These are phyloP conservation scores for Glyphotaelius pellucidus DNA, from an alignment of 2,888 invertebrate genomes.

Conservation along the genomic window DNA sequence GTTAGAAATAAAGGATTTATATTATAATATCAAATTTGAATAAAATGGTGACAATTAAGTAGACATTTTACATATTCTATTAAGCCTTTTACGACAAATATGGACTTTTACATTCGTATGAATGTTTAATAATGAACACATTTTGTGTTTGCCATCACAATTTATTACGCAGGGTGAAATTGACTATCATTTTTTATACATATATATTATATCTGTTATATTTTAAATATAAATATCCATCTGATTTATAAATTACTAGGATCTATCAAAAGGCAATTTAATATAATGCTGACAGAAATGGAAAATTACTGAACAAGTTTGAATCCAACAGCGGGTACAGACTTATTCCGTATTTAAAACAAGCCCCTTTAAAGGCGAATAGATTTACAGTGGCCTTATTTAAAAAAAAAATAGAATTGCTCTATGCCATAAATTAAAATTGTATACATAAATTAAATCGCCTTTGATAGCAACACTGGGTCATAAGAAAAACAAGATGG, in stretches of 20 bases:
- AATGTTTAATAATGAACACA: constrained; percentile 48
- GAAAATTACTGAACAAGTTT: not conserved
- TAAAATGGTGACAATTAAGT: constrained; percentile 4
- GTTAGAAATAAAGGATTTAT: not conserved
- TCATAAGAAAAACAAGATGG: not conserved
- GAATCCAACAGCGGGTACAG: not conserved
- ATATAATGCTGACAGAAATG: not conserved
- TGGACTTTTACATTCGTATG: constrained; percentile 39
- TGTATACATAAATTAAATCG: not conserved
- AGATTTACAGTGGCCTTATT: not conserved
- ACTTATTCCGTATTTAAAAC: not conserved
- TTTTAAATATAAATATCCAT: not conserved
- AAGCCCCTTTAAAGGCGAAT: not conserved
- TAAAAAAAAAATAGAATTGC: not conserved
- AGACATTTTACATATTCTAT: constrained; percentile 19
- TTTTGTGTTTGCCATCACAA: constrained; percentile 46
- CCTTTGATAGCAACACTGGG: not conserved
- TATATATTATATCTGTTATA: not conserved
- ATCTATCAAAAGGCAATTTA: not conserved
- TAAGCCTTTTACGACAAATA: constrained; percentile 37
- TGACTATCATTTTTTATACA: constrained; percentile 22
- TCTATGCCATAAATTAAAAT: not conserved
- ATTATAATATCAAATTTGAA: not conserved
- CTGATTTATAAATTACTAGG: not conserved
- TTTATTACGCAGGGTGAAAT: constrained; percentile 37